phyloP scores from a whole-genome alignment of 2,888 invertebrate genomes.

The Leucophora obtusa region DNA sequence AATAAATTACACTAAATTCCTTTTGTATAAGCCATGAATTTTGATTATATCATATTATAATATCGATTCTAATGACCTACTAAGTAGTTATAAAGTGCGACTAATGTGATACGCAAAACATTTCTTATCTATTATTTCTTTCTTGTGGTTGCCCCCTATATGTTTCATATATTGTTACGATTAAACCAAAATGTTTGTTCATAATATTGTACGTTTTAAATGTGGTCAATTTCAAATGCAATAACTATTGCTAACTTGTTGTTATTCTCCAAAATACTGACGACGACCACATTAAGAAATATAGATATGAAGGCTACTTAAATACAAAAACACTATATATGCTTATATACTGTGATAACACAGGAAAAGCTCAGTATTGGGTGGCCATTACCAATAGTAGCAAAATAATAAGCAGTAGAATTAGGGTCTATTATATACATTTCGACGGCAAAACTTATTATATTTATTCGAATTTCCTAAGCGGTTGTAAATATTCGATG shows the following conservation, averaged over 20 bases:
- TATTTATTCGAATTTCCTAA: too few relatives aligned
- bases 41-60: neutral
- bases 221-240: neutral
- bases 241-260: neutral
- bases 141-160: neutral
- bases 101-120: neutral
- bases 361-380: too few relatives aligned
- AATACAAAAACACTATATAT: neutral
- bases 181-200: neutral
- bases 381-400: too few relatives aligned
- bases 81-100: neutral
- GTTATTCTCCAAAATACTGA: neutral
- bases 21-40: too few relatives aligned
- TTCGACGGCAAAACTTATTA: too few relatives aligned
- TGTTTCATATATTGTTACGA: neutral
- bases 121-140: neutral
- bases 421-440: too few relatives aligned
- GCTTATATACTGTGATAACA: too few relatives aligned
- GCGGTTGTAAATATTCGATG: too few relatives aligned
- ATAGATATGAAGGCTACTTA: slow-evolving; percentile 20
- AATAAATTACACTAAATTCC: too few relatives aligned
- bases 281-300: slow-evolving; percentile 6
- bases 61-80: neutral
- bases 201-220: neutral
- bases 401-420: too few relatives aligned